Base-by-base conservation (phyloP, 2,113 vertebrate species). In the Pogonocichla stellata region DNA sequence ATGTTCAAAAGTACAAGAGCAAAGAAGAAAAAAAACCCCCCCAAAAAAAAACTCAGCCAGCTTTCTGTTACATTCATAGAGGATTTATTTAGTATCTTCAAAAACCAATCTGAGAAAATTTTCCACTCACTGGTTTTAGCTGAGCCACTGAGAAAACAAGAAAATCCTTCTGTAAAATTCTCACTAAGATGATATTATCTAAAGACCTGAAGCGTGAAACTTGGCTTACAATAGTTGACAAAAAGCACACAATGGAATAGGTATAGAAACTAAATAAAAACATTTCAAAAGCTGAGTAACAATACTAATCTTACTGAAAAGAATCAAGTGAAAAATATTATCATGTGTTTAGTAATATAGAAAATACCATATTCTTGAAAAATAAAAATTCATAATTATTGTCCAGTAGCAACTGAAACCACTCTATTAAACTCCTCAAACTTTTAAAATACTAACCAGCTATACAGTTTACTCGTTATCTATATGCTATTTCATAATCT, bases 61-160 rank as follows among this genome's bases (percentile, higher is more conserved):
- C 97, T 96, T 97, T 97, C 97, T 97, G 97, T 97, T 97, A 98
- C 96, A 97, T 97, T 98, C 96, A 98, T 96, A 98, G 97, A 98
- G 98, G 98, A 99, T 98, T 98, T 98, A 98, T 98, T 98, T 98
- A 98, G 97, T 95, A 98, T 97, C 98, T 98, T 98, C 98, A 98
- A 98, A 98, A 99, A 98, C 97, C 98, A 99, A 99, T 99, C 98
- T 98, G 97, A 98, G 97, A 98, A 98, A 99, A 99, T 99, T 98
- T 99, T 99, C 98, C 98, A 98, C 98, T 98, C 98, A 96, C 98
- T 99, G 98, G 97, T 98, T 98, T 98, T 98, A 97, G 96, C 98
- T 98, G 97, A 97, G 97, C 97, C 97, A 98, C 98, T 88, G 77
- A 98, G 98, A 98, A 98, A 98, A 98, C 98, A 97, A 98, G 98